Base-by-base conservation (phyloP, 2,113 vertebrate genomes). In the Arenaria interpres region DNA sequence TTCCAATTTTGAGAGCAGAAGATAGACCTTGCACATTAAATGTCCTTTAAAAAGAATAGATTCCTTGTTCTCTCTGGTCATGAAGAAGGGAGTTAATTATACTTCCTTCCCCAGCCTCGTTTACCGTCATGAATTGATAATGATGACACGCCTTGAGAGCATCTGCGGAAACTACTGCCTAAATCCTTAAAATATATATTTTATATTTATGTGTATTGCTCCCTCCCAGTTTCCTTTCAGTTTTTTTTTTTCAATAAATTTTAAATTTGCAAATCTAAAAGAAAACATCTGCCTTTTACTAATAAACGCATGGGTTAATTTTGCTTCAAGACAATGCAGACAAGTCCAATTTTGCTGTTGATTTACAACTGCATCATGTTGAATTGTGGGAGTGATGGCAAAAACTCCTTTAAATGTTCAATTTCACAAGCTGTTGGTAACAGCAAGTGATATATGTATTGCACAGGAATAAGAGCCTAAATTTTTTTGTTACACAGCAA, bases 61-160 rank as follows among this genome's bases (percentile, higher is more conserved):
- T 2, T 51, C 7, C 37, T 46, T 62, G 5, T 41, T 85, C 15
- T 75, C 8, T 82, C 19, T 59, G 14, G 12, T 32, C 25, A 43
- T 51, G 46, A 41, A 74, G 33, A 62, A 33, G 6, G 4, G 15
- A 54, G 23, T 37, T 45, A 28, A 30, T 33, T 23, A 32, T 14
- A 25, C 3, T 63, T 82, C 14, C 14, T 92, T 79, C 24, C 6
- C 4, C 19, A 37, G 5, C 28, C n/a, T 64, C 0, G 0, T 82
- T 85, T 50, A 51, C 12, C 23, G 83, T 86, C 57, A 66, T n/a
- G 27, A 88, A 64, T 19, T 68, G 12, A 33, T 60, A 85, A 81
- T n/a, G 3, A 17, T 72, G 21, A n/a, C 10, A 25, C 2, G 2
- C 7, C 22, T 72, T 41, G 33, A 68, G 12, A 45, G n/a, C 4